Evolutionary conservation across 2,113 vertebrate genomes (phyloP), one percentile per base, ranked within the genome.

Genomic region (Drymodes brunneopygia): DNA sequence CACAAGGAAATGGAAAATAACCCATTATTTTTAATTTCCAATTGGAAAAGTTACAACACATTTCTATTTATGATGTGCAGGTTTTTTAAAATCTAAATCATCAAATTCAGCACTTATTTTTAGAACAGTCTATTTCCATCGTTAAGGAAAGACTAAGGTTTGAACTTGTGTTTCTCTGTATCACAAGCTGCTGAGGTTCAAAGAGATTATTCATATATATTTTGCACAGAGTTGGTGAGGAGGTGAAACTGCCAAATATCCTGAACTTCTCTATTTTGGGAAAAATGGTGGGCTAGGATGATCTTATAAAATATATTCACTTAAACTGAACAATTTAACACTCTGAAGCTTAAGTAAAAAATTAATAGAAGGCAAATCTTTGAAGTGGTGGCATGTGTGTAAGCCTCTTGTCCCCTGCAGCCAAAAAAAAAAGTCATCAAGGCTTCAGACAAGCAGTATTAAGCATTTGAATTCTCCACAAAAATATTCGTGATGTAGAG

Each of bases 1-100:
- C 94, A 92, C 83, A 94, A 96, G 95, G 94, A 96, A 95, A 95
- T 94, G 77, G 94, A 97, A 97, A 96, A 95, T 81, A 95, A 93
- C 65, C 92, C 83, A 95, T 96, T 97, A 97, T 96, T 97, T 97
- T 97, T 95, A 96, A 96, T 97, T 97, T 97, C 73, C 91, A 97
- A 75, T 81, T 79, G 94, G 89, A 96, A 92, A 96, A 94, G 91
- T 96, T 95, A 89, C 81, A 96, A 91, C 86, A 64, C n/a, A 71
- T 94, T 94, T 93, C 96, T 96, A 89, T 96, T 95, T 95, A 96
- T 94, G 83, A 95, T 69, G 81, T 79, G 73, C 35, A 33, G 44
- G 15, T 80, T 16, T 25, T 44, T 48, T 54, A 4, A 0, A 44
- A 95, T 94, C 83, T 91, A 92, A 95, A 94, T 95, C 77, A 95